Evolutionary conservation across 2,797 vertebrate genomes (phyloP).

Genomic region (Nyctalus aviator): DNA sequence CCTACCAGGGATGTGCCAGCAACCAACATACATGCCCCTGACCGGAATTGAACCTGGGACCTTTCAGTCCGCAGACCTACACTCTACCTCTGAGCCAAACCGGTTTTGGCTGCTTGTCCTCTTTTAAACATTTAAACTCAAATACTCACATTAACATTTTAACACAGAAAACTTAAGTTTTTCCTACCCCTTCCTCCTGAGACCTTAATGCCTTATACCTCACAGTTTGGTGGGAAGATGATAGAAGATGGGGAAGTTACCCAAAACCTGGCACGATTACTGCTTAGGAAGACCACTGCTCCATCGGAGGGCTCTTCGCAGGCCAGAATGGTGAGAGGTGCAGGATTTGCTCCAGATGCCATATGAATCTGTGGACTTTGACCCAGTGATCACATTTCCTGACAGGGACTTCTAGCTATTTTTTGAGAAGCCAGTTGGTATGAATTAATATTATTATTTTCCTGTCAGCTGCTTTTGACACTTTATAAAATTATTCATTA

Average conservation of each 20-base stretch:
- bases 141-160: background rate
- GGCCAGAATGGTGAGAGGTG: slow-evolving; percentile 60
- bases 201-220: background rate
- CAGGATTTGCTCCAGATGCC: slow-evolving; percentile 36
- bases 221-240: background rate
- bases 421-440: slow-evolving; percentile 73
- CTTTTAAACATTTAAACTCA: slow-evolving; percentile 33
- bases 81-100: no score
- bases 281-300: background rate
- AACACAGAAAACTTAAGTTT: background rate
- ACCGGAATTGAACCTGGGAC: no score
- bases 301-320: slow-evolving; percentile 60
- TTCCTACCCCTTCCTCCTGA: background rate
- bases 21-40: no score
- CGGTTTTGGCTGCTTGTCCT: background rate
- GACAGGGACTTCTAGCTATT: slow-evolving; percentile 34
- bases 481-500: slow-evolving; percentile 74
- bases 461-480: slow-evolving; percentile 74
- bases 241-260: background rate
- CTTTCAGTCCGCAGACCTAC: no score
- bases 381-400: slow-evolving; percentile 31
- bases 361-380: background rate
- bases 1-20: no score
- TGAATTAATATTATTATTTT: slow-evolving; percentile 77
- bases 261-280: background rate